phyloP scores from a whole-genome alignment of 2,888 invertebrate species.

The Ochropleura leucogaster region DNA sequence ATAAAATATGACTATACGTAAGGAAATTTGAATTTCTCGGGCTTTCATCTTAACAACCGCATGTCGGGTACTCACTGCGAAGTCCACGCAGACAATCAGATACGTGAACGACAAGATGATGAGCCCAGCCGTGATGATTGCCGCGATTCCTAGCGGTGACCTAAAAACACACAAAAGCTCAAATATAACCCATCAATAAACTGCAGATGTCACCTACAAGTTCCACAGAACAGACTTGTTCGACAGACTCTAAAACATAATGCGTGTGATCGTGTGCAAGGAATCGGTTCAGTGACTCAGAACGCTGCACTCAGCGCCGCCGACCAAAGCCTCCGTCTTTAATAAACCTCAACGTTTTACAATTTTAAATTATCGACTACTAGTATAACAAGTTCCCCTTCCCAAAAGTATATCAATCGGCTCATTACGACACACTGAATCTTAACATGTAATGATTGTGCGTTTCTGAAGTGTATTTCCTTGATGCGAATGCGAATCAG shows the following conservation, averaged over 20 bases:
- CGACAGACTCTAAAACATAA: slow-evolving; percentile 23
- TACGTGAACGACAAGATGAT: slow-evolving; percentile 88
- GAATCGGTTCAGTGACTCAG: slow-evolving; percentile 45
- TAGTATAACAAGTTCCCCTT: background rate
- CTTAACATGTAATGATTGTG: background rate
- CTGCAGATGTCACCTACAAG: background rate
- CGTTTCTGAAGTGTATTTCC: background rate
- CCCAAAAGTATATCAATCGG: background rate
- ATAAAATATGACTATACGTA: too few relatives aligned
- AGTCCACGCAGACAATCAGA: slow-evolving; percentile 86
- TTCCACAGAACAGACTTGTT: slow-evolving; percentile 16
- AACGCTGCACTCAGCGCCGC: slow-evolving; percentile 29
- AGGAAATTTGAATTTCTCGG: too few relatives aligned
- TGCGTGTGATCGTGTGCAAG: slow-evolving; percentile 47
- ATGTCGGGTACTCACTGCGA: slow-evolving; percentile 69
- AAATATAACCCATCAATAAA: slow-evolving; percentile 3
- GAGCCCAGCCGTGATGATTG: slow-evolving; percentile 82
- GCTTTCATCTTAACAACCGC: background rate
- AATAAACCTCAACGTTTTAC: slow-evolving; percentile 5
- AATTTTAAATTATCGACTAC: slow-evolving; percentile 15
- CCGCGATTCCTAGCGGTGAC: slow-evolving; percentile 77
- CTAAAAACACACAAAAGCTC: slow-evolving; percentile 75
- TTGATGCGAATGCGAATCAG: background rate
- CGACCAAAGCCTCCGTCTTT: background rate
- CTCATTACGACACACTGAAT: background rate